Percentiles rank a stretch among this genome's conserved stretches.
These are phyloP conservation scores for Ephialtes manifestator DNA, from an alignment of 2,888 invertebrate species.

Conservation along the genomic window DNA sequence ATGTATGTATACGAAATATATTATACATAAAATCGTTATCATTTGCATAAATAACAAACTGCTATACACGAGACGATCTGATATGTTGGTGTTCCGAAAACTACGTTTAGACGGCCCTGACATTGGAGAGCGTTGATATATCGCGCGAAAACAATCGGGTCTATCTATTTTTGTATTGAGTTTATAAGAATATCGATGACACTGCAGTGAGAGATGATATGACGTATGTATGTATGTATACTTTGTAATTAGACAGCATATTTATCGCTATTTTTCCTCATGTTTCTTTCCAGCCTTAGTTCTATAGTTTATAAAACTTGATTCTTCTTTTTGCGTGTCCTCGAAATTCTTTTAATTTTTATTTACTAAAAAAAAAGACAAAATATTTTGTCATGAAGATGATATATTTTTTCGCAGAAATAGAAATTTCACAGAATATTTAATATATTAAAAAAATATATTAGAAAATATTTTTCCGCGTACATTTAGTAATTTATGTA, in stretches of 20 bases:
- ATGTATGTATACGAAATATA: no score
- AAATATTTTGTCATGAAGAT: no score
- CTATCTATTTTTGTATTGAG: slow-evolving; percentile 58
- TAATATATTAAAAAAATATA: no score
- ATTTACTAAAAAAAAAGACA: no score
- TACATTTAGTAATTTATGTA: no score
- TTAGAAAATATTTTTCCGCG: no score
- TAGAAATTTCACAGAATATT: no score
- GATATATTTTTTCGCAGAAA: no score
- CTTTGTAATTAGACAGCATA: background rate
- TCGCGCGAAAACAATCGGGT: slow-evolving; percentile 30
- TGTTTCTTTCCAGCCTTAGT: background rate
- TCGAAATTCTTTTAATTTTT: background rate
- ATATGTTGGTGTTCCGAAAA: background rate
- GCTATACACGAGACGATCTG: background rate
- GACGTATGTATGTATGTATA: background rate
- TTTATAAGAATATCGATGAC: slow-evolving; percentile 52
- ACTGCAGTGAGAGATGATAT: background rate
- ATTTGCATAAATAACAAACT: slow-evolving; percentile 13
- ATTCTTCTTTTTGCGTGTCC: background rate
- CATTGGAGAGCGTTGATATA: slow-evolving; percentile 50
- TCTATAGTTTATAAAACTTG: no score
- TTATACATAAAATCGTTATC: background rate
- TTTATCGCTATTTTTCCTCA: background rate
- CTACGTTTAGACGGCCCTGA: slow-evolving; percentile 48